Base-by-base conservation (phyloP, 2,888 invertebrate species). In the Exephanes ischioxanthus region DNA sequence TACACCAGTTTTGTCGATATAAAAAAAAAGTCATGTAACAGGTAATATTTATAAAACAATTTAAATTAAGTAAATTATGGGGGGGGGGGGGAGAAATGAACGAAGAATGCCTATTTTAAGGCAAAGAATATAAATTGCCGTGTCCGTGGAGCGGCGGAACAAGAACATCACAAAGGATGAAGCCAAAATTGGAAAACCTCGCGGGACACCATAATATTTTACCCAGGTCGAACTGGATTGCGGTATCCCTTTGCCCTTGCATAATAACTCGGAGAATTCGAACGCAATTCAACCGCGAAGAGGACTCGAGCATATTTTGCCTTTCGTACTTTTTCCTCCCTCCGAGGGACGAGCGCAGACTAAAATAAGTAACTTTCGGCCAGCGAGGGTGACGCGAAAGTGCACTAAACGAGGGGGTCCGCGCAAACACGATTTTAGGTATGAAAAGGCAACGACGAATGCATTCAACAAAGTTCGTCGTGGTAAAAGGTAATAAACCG, bases 401-500 rank as follows among this genome's bases (percentile, higher is more conserved):
- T 37, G 22, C 41, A 72, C 72, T 11, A 72, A 58, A 72, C 26
- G 48, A 14, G 41, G 19, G 30, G 45, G 30, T n/a, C 30, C 63
- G 26, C 33, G 61, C 53, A 55, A 67, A 67, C 45, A 45, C 26
- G 26, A 45, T 67, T 45, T 70, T 55, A 7, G 53, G 26, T 16
- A 55, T 58, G 78, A 78, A 30, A 55, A 58, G 45, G 22, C 45
- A 55, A 70, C 19, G 67, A 45, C 45, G 80, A 26, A 71, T 58
- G 79, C 81, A 78, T 79, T 85, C 75, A 48, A 33, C 45, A 53
- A 61, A 14, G 37, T 45, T 72, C 30, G 37, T 73, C 26, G 73
- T 85, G 83, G 89, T 89, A 89, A 89, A 90, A 89, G 87, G 88
- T 68, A 91, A 91, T 90, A 91, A 91, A 91, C 90, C 88, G 67